phyloP scores from a whole-genome alignment of 2,113 vertebrate species.

The Mastomys natalensis region DNA sequence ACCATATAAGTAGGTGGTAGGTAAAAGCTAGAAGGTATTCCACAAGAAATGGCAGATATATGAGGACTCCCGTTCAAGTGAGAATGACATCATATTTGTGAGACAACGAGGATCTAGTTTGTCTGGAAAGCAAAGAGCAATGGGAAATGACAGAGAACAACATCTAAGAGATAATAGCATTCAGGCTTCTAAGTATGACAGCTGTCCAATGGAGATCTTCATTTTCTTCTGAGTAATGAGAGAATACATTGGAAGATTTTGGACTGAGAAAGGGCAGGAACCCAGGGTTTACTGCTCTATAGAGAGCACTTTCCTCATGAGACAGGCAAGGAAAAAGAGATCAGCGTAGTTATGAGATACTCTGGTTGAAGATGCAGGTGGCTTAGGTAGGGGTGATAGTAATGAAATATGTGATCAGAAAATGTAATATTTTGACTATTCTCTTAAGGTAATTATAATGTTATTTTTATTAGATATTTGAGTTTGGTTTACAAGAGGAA shows the following conservation, averaged over 20 bases:
- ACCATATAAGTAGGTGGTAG: neutral
- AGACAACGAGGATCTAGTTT: neutral
- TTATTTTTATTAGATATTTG: neutral
- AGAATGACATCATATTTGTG: neutral
- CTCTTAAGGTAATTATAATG: neutral
- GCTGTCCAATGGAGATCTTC: too few species aligned
- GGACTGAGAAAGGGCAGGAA: neutral
- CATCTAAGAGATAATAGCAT: neutral
- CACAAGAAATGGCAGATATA: neutral
- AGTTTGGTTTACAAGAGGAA: neutral
- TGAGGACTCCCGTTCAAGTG: neutral
- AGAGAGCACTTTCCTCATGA: neutral
- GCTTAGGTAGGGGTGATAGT: neutral
- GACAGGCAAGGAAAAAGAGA: neutral
- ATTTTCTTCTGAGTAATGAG: neutral
- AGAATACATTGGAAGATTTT: neutral
- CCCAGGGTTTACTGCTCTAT: neutral
- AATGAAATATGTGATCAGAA: neutral
- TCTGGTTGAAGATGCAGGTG: neutral
- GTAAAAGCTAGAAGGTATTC: neutral
- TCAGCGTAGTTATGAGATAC: neutral
- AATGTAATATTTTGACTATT: neutral
- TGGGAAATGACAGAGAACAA: neutral
- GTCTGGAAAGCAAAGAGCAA: neutral
- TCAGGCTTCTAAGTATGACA: accelerated